A percentile compares a stretch with the other conserved stretches of the same genome.
phyloP scores from a whole-genome alignment of 2,797 vertebrate species.

The Gobionotothen gibberifrons region DNA sequence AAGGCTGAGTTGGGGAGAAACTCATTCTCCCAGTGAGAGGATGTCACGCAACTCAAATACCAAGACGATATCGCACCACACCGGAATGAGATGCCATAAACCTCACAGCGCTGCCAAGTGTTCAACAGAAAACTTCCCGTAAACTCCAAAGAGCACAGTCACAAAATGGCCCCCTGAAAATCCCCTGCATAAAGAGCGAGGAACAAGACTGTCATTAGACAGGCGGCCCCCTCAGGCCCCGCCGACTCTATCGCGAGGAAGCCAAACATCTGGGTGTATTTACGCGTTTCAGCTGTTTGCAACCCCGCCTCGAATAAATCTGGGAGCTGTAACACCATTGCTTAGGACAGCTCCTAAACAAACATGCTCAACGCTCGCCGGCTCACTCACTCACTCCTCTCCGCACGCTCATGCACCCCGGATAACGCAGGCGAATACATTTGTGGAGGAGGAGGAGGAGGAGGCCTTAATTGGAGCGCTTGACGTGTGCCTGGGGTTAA shows the following conservation, averaged over 20 bases:
- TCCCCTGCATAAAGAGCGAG: constrained; percentile 45
- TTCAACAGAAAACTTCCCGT: constrained; percentile 55
- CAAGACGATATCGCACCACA: constrained; percentile 31
- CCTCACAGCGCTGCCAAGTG: constrained; percentile 31
- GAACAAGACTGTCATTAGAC: constrained; percentile 72
- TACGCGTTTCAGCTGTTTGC: constrained; percentile 77
- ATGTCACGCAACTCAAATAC: constrained; percentile 49
- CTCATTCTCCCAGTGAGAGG: constrained; percentile 13
- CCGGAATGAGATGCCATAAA: constrained; percentile 51
- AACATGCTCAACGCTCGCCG: constrained; percentile 59
- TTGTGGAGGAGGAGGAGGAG: constrained; percentile 47
- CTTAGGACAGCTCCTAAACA: constrained; percentile 75
- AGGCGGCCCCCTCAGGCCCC: constrained; percentile 55
- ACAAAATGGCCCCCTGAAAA: constrained; percentile 74
- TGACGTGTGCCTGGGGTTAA: constrained; percentile 81
- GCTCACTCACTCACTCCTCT: constrained; percentile 54
- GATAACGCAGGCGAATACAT: constrained; percentile 45
- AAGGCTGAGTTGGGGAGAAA: constrained; percentile 47
- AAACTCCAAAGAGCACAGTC: constrained; percentile 67
- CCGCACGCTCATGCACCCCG: constrained; percentile 33
- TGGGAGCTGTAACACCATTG: constrained; percentile 65
- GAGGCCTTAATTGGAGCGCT: constrained; percentile 78
- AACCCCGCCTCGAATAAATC: constrained; percentile 74
- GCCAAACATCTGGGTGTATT: constrained; percentile 79
- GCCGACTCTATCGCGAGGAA: constrained; percentile 47